Percentiles rank a stretch among this genome's conserved stretches.
These are phyloP conservation scores for Papilio glaucus DNA, from an alignment of 1,140 invertebrate genomes.

Conservation along the genomic window DNA sequence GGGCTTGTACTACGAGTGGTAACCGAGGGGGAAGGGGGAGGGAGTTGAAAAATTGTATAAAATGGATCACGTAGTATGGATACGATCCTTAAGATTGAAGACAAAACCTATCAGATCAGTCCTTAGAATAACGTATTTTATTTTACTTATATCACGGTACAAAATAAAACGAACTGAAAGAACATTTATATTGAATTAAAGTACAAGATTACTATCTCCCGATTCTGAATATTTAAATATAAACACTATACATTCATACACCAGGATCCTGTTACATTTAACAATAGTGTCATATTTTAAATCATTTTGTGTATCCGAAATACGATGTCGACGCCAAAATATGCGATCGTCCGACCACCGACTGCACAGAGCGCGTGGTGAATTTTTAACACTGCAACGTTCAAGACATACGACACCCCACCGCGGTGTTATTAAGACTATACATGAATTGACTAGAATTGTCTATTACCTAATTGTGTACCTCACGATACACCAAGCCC, in stretches of 20 bases:
- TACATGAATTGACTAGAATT: conserved; percentile 8
- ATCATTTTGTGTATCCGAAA: conserved; percentile 35
- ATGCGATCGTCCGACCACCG: too few relatives aligned
- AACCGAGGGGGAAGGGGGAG: too few relatives aligned
- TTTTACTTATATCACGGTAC: too few relatives aligned
- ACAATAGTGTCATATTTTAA: conserved; percentile 26
- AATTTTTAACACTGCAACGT: conserved; percentile 25
- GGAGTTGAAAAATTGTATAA: too few relatives aligned
- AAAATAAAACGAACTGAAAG: too few relatives aligned
- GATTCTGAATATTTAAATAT: not conserved
- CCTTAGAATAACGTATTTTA: too few relatives aligned
- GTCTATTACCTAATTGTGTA: conserved; percentile 13
- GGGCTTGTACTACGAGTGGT: too few relatives aligned
- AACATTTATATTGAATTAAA: not conserved
- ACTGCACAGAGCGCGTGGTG: not conserved
- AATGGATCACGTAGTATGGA: too few relatives aligned
- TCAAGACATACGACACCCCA: not conserved
- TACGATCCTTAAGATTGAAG: too few relatives aligned
- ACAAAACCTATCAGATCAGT: too few relatives aligned
- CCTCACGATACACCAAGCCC: not conserved
- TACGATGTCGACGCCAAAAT: conserved; percentile 28
- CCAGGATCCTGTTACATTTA: not conserved
- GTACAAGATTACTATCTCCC: not conserved
- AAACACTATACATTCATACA: not conserved
- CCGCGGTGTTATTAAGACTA: conserved; percentile 25